Conservation (phyloP, 2,888 invertebrate genomes). For the Drosophila falleni region DNA sequence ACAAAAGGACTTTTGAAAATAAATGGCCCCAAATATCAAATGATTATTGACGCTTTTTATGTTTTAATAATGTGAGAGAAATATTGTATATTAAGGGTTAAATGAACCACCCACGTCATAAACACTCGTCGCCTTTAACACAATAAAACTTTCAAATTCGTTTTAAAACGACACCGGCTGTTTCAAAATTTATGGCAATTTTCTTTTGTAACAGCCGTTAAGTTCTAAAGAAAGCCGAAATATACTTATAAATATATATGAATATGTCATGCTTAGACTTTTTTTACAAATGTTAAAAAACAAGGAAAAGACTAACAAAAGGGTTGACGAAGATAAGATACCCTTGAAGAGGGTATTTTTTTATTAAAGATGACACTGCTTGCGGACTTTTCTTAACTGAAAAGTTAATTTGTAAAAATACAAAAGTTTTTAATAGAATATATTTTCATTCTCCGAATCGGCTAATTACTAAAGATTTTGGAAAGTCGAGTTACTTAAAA, state of each 20-base stretch:
- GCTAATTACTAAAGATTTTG: too few relatives aligned
- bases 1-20: slow-evolving; percentile 59
- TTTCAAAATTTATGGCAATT: slow-evolving; percentile 73
- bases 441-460: too few relatives aligned
- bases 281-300: slow-evolving; percentile 6
- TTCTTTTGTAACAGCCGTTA: slow-evolving; percentile 66
- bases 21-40: slow-evolving; percentile 78
- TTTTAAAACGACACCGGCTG: slow-evolving; percentile 77
- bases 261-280: slow-evolving; percentile 21
- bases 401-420: not conserved
- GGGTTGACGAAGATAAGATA: not conserved
- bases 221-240: slow-evolving; percentile 58
- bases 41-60: slow-evolving; percentile 82
- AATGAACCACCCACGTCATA: slow-evolving; percentile 62
- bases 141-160: slow-evolving; percentile 81
- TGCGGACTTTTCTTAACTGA: not conserved
- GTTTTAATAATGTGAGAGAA: slow-evolving; percentile 79
- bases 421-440: too few relatives aligned
- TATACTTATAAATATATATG: slow-evolving; percentile 20
- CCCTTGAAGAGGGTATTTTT: not conserved
- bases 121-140: slow-evolving; percentile 70
- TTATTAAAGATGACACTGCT: not conserved
- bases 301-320: not conserved
- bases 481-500: too few relatives aligned
- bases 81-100: slow-evolving; percentile 71